phyloP scores from a whole-genome alignment of 2,888 invertebrate species.

The Doris montereyensis region DNA sequence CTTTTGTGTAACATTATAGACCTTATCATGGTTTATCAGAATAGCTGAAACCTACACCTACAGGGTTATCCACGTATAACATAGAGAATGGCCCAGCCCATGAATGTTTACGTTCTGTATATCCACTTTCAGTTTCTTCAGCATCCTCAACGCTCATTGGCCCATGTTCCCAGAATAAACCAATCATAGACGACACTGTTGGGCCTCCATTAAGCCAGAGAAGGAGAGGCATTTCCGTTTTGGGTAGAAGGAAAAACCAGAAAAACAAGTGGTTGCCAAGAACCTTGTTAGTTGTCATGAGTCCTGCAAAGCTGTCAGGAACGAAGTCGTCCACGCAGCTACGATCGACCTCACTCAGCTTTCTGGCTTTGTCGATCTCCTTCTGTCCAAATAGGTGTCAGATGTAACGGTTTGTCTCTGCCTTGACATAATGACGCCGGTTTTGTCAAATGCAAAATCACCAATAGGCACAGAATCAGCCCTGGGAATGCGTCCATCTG shows the following conservation, averaged over 20 bases:
- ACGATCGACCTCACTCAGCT: constrained; percentile 13
- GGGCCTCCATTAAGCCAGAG: constrained; percentile 74
- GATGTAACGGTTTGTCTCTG: background rate
- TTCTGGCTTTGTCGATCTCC: background rate
- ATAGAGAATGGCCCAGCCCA: background rate
- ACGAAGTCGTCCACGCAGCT: background rate
- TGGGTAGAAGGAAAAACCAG: constrained; percentile 89
- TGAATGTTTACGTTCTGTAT: background rate
- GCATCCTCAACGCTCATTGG: constrained; percentile 8
- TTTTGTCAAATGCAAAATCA: too few species aligned
- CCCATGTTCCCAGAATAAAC: constrained; percentile 41
- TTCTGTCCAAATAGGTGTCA: constrained; percentile 15
- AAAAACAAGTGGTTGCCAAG: constrained; percentile 89
- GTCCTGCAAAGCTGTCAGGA: constrained; percentile 80
- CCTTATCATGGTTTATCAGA: background rate
- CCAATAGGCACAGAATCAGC: too few species aligned
- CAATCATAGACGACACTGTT: constrained; percentile 57
- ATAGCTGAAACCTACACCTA: constrained; percentile 74
- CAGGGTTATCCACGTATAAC: background rate
- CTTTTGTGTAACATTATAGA: background rate
- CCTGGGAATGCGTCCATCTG: too few species aligned
- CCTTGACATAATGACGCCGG: too few species aligned
- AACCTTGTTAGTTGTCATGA: constrained; percentile 85
- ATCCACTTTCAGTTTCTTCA: background rate
- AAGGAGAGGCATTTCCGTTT: constrained; percentile 65